Base-by-base conservation (phyloP, 2,797 vertebrate species). In the Poliocrania exsul region DNA sequence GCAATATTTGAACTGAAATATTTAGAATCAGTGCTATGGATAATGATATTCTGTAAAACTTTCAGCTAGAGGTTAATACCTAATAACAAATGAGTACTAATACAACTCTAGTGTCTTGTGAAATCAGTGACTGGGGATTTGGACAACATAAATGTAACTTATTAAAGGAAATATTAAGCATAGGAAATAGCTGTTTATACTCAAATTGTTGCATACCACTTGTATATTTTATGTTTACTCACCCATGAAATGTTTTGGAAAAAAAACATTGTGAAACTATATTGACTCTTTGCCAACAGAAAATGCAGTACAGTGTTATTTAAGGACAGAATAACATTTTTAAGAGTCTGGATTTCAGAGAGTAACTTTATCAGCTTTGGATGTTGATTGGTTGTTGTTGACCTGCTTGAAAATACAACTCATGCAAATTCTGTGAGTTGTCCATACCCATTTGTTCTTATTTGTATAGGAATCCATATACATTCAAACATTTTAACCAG, bases 181-280 rank as follows among this genome's bases (percentile, higher is more conserved):
- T 90, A 33, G 83, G 80, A 93, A 89, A 83, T 54, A 75, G 50
- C 80, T 90, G 73, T 84, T 94, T 90, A 67, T 85, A 46, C 84
- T 93, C 38, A 67, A 72, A 44, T 93, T 69, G 21, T 54, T 86
- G 72, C 18, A 6, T 84, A 78, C 71, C 64, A 92, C 58, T 95
- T 69, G 62, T 70, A 50, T 53, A 66, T 90, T 74, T 81, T 29
- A 10, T 93, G 85, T 87, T 95, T 93, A 81, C 6, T 19, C 53
- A 91, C 51, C 28, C 69, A 16, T 49, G 78, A 90, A 95, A 77
- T 88, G 78, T 79, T 84, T 86, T 49, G 83, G 73, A 40, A 74
- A 83, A 74, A 83, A 93, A 95, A 81, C 40, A 81, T 3, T 81
- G 53, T 60, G 67, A 71, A 79, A 78, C 69, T 71, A 3, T 31